Percentiles rank a stretch among this genome's conserved stretches.
Conservation (phyloP, 2,888 invertebrate species). For the Ischnus inquisitorius region DNA sequence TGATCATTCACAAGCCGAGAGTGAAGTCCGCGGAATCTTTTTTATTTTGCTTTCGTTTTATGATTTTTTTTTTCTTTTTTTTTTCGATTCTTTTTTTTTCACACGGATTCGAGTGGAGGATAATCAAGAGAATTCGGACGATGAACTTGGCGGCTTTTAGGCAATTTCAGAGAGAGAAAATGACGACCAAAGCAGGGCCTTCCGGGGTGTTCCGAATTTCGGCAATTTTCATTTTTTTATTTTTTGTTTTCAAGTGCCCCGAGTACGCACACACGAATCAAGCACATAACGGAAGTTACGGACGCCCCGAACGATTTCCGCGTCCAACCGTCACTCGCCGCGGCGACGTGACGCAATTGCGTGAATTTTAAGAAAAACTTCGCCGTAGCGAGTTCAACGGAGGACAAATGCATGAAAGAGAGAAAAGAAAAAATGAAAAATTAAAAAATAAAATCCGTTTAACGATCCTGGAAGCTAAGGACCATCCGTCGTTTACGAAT, state of each 20-base stretch:
- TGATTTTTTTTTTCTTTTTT: neutral
- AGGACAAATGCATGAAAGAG: constrained; percentile 28
- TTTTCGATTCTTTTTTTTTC: constrained; percentile 2
- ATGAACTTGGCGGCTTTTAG: constrained; percentile 53
- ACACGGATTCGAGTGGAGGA: constrained; percentile 17
- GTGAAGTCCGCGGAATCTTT: constrained; percentile 25
- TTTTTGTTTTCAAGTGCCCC: neutral
- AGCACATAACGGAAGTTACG: constrained; percentile 35
- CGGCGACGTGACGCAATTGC: constrained; percentile 53
- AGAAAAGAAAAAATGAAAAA: constrained; percentile 38
- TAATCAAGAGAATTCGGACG: constrained; percentile 23
- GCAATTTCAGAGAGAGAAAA: constrained; percentile 67
- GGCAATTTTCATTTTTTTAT: neutral
- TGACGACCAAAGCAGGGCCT: constrained; percentile 61
- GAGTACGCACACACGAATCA: constrained; percentile 15
- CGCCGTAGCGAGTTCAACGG: constrained; percentile 58
- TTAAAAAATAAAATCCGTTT: constrained; percentile 26
- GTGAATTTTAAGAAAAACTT: constrained; percentile 19
- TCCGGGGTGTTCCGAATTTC: constrained; percentile 31
- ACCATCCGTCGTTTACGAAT: constrained; percentile 70
- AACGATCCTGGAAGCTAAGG: constrained; percentile 60
- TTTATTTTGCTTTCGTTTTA: neutral
- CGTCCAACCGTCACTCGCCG: constrained; percentile 53
- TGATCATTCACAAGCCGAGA: constrained; percentile 31
- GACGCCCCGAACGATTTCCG: constrained; percentile 40